phyloP scores from a whole-genome alignment of 2,888 invertebrate genomes.

The Ernsta delagoae region DNA sequence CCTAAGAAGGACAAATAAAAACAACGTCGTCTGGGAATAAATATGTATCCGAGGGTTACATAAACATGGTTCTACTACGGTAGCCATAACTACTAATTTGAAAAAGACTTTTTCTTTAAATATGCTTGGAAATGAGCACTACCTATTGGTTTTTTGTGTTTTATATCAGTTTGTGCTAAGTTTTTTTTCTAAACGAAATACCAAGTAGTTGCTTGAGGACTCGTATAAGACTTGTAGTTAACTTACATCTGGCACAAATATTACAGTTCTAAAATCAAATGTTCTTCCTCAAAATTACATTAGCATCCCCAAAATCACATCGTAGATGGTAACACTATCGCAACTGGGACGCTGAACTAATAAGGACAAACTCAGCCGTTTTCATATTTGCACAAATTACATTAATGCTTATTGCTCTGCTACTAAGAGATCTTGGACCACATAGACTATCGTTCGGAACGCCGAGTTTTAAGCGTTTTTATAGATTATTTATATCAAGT shows the following conservation, averaged over 20 bases:
- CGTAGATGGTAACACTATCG: constrained; percentile 34
- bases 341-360: constrained; percentile 66
- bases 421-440: constrained; percentile 50
- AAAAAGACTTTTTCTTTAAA: neutral
- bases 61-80: constrained; percentile 12
- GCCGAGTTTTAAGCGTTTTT: constrained; percentile 30
- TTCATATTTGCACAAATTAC: constrained; percentile 79
- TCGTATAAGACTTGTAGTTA: too few relatives aligned
- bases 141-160: too few relatives aligned
- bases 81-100: constrained; percentile 6
- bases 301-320: neutral
- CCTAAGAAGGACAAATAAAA: constrained; percentile 29
- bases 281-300: too few relatives aligned
- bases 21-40: constrained; percentile 21
- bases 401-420: constrained; percentile 66
- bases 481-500: neutral
- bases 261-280: too few relatives aligned
- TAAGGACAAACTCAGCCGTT: constrained; percentile 69
- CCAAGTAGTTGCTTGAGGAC: too few relatives aligned
- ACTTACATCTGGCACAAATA: too few relatives aligned
- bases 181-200: too few relatives aligned
- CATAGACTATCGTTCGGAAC: constrained; percentile 53
- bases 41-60: constrained; percentile 20
- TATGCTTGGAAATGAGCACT: too few relatives aligned
- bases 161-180: too few relatives aligned